A percentile compares a stretch with the other conserved stretches of the same genome.
phyloP scores from a whole-genome alignment of 1,140 invertebrate species.

The Eumeta japonica region DNA sequence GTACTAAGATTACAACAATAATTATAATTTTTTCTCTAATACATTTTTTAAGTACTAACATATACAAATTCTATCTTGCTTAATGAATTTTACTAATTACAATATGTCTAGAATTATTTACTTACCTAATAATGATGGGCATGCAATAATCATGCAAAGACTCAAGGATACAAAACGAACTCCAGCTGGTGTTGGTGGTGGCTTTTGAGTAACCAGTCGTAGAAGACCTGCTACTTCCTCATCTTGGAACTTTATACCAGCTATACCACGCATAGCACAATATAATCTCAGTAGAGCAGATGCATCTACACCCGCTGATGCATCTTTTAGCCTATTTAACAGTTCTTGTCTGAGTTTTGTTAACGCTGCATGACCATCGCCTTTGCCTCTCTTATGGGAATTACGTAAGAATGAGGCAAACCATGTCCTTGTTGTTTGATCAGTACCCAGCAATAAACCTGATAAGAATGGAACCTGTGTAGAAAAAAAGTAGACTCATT shows the following conservation, averaged over 20 bases:
- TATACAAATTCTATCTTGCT: too few relatives aligned
- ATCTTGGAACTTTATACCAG: constrained; percentile 88
- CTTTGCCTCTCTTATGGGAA: constrained; percentile 81
- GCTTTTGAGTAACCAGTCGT: constrained; percentile 83
- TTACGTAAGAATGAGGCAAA: constrained; percentile 88
- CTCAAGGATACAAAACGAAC: constrained; percentile 91
- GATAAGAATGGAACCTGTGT: constrained; percentile 82
- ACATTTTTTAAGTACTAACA: too few relatives aligned
- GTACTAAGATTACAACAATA: neutral
- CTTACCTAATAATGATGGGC: constrained; percentile 78
- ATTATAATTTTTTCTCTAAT: constrained; percentile 3
- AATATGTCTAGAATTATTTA: too few relatives aligned
- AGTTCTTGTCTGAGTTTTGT: constrained; percentile 78
- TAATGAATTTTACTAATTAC: too few relatives aligned
- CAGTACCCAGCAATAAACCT: constrained; percentile 85
- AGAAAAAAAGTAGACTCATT: too few relatives aligned
- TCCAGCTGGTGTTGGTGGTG: constrained; percentile 85
- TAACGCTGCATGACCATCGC: constrained; percentile 72
- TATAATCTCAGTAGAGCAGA: constrained; percentile 67
- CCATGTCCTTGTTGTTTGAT: constrained; percentile 87
- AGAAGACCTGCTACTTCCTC: constrained; percentile 86
- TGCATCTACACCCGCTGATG: constrained; percentile 42
- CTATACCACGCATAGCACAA: constrained; percentile 89
- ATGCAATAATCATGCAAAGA: constrained; percentile 92
- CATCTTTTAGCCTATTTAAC: constrained; percentile 60